These are phyloP conservation scores for Yponomeuta cagnagella DNA, from an alignment of 2,888 invertebrate species.

Conservation along the genomic window DNA sequence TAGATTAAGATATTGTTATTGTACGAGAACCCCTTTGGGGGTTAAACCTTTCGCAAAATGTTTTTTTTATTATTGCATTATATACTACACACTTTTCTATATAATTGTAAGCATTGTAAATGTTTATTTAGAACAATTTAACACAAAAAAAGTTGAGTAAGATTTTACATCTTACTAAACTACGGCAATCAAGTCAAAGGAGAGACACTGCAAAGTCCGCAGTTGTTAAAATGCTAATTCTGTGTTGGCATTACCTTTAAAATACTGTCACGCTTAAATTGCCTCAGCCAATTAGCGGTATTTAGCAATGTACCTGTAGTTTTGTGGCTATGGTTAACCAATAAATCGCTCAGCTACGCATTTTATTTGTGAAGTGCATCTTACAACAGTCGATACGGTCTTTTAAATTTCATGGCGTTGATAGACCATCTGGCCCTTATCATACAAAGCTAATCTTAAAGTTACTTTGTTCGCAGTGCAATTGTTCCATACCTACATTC, in stretches of 20 bases:
- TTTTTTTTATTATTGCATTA: too few species aligned
- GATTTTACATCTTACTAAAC: neutral
- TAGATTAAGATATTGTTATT: too few species aligned
- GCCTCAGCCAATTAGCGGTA: neutral
- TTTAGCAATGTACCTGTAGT: neutral
- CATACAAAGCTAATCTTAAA: too few species aligned
- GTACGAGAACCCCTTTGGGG: too few species aligned
- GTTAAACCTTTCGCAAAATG: too few species aligned
- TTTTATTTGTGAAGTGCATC: neutral
- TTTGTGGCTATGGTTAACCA: neutral
- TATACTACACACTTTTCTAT: too few species aligned
- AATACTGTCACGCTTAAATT: neutral
- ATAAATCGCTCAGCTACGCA: neutral
- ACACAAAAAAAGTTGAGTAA: neutral
- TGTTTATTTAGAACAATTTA: too few species aligned
- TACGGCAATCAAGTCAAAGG: neutral
- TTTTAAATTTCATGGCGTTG: neutral
- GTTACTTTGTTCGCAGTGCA: too few species aligned
- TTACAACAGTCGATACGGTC: neutral
- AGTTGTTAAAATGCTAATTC: neutral
- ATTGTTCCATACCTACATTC: too few species aligned
- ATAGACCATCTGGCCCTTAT: neutral
- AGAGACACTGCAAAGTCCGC: neutral
- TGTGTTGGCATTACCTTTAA: neutral
- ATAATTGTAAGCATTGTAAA: too few species aligned